Evolutionary conservation across 2,113 vertebrate species (phyloP).

Genomic region (Hystrix brachyura): DNA sequence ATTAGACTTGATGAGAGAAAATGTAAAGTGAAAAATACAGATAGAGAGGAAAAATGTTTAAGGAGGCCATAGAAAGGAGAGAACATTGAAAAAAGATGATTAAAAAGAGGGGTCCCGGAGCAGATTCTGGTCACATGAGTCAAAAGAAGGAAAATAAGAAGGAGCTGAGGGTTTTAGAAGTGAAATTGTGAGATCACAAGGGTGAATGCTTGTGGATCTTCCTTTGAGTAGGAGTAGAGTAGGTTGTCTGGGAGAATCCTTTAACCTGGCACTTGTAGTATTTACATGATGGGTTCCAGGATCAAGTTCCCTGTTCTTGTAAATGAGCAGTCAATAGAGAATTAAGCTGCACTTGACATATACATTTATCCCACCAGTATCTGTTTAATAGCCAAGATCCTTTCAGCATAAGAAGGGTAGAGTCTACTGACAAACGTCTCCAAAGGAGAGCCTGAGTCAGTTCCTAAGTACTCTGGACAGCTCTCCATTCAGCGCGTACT

Average conservation of each 20-base stretch:
- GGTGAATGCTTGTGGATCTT: background rate
- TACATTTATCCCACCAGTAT: background rate
- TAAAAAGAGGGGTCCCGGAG: background rate
- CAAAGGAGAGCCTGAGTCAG: background rate
- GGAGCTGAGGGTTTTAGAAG: background rate
- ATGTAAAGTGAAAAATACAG: background rate
- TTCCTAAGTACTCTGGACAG: background rate
- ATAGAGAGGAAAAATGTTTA: background rate
- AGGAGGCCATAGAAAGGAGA: background rate
- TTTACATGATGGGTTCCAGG: background rate
- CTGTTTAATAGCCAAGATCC: background rate
- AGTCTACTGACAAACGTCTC: background rate
- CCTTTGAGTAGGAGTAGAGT: background rate
- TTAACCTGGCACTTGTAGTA: background rate
- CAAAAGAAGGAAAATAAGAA: background rate
- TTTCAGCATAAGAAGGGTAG: background rate
- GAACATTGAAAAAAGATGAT: background rate
- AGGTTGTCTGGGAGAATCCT: background rate
- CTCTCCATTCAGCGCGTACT: background rate
- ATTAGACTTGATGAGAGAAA: background rate
- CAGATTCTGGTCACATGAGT: background rate
- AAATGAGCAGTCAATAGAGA: background rate
- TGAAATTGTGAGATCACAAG: background rate
- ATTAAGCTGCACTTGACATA: background rate
- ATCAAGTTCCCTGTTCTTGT: background rate